These are phyloP conservation scores for Heliconius ismenius DNA, from an alignment of 2,888 invertebrate genomes.

Conservation along the genomic window DNA sequence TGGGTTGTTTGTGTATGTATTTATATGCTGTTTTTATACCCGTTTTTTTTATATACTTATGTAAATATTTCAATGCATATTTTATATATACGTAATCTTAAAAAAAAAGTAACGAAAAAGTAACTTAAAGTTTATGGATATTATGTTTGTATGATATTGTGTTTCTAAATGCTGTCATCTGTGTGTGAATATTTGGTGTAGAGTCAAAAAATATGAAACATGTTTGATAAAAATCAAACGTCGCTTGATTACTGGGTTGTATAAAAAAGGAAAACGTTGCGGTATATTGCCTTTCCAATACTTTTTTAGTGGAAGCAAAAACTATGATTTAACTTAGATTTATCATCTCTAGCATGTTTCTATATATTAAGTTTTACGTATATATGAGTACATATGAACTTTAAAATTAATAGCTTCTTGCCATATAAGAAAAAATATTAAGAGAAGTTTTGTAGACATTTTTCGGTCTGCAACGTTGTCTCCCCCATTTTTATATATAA, in stretches of 20 bases:
- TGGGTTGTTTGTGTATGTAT: not conserved
- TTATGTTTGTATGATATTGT: too few relatives aligned
- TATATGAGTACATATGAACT: too few relatives aligned
- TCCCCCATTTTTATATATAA: too few relatives aligned
- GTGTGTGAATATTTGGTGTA: not conserved
- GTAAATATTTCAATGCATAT: not conserved
- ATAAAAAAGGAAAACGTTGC: constrained; percentile 14
- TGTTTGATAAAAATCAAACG: constrained; percentile 2
- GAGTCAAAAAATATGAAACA: not conserved
- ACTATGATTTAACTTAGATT: constrained; percentile 13
- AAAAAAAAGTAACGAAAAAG: not conserved
- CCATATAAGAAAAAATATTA: too few relatives aligned
- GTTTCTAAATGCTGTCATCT: not conserved
- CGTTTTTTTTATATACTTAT: not conserved
- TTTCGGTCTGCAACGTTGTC: too few relatives aligned
- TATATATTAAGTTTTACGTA: not conserved
- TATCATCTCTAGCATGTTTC: not conserved
- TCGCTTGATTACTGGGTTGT: constrained; percentile 26
- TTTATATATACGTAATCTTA: fast-evolving
- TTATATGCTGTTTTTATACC: not conserved
- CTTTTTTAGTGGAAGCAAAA: constrained; percentile 18
- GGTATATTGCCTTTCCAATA: constrained; percentile 13
- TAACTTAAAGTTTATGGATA: not conserved
- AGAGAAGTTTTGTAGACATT: too few relatives aligned
- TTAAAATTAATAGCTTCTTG: too few relatives aligned